Evolutionary conservation across 1,140 invertebrate genomes (phyloP).

Genomic region (Nasonia giraulti): DNA sequence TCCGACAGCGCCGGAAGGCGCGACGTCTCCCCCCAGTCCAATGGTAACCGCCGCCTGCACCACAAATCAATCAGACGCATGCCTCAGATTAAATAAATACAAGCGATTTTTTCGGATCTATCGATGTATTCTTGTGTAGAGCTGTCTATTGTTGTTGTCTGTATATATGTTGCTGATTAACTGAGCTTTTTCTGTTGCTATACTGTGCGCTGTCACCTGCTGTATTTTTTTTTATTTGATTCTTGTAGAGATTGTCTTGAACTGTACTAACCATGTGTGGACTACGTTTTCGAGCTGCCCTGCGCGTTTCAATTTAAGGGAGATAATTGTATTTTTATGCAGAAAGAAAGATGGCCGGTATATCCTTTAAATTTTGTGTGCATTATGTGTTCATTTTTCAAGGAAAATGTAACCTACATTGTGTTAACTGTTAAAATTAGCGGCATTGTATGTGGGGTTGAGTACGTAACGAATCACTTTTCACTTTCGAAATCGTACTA

Average conservation of each 20-base stretch:
- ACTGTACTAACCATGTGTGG: not conserved
- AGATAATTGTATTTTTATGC: not conserved
- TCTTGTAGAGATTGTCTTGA: not conserved
- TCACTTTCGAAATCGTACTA: not conserved
- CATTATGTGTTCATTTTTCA: not conserved
- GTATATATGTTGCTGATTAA: not conserved
- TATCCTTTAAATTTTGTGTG: not conserved
- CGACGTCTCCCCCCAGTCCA: constrained; percentile 66
- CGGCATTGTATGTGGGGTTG: not conserved
- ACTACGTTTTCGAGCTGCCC: not conserved
- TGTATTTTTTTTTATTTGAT: not conserved
- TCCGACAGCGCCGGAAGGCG: constrained; percentile 79
- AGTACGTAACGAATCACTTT: not conserved
- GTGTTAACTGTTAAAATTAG: not conserved
- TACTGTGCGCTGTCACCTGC: not conserved
- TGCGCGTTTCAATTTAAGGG: not conserved
- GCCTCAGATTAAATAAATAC: not conserved
- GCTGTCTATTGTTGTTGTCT: not conserved
- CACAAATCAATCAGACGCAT: constrained; percentile 2
- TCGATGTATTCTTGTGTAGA: not conserved
- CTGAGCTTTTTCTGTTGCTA: not conserved
- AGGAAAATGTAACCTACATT: not conserved
- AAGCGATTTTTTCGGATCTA: not conserved
- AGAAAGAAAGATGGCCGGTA: not conserved
- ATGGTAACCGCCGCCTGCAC: constrained; percentile 62